phyloP scores from a whole-genome alignment of 2,797 vertebrate species.

The Eupleurogrammus muticus region DNA sequence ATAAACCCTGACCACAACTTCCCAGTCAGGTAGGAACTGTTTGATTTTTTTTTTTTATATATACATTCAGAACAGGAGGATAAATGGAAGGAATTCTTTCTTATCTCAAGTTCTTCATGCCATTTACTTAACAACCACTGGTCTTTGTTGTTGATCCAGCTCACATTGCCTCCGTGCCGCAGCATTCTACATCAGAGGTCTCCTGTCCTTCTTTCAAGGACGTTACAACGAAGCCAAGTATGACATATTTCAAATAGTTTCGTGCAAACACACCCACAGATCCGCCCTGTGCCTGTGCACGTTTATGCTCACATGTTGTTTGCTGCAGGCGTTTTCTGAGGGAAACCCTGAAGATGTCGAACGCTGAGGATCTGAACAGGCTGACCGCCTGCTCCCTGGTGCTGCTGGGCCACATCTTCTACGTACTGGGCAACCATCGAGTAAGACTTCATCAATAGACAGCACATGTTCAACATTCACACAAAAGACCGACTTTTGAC shows the following conservation, averaged over 20 bases:
- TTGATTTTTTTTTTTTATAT: too few species aligned
- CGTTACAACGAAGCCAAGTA: constrained; percentile 99
- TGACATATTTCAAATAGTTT: constrained; percentile 43
- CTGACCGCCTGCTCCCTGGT: constrained; percentile 97
- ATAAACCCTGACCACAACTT: constrained; percentile 99
- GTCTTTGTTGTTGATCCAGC: constrained; percentile 63
- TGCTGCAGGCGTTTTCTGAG: constrained; percentile 91
- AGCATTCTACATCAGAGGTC: constrained; percentile 97
- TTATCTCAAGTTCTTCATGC: not conserved
- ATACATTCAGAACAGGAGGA: not conserved
- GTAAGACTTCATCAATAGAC: constrained; percentile 75
- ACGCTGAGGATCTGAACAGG: constrained; percentile 96
- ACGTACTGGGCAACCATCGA: constrained; percentile 96
- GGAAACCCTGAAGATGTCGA: constrained; percentile 99
- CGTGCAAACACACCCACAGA: not conserved
- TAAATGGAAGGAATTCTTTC: not conserved
- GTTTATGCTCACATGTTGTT: not conserved
- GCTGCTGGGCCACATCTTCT: constrained; percentile 98
- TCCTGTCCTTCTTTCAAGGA: constrained; percentile 98
- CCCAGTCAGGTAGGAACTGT: constrained; percentile 90
- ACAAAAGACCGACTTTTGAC: not conserved
- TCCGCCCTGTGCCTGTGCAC: not conserved
- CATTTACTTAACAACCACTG: not conserved
- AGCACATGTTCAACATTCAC: not conserved
- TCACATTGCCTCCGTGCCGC: constrained; percentile 97